phyloP scores from a whole-genome alignment of 1,140 invertebrate genomes.

The Halyomorpha halys region DNA sequence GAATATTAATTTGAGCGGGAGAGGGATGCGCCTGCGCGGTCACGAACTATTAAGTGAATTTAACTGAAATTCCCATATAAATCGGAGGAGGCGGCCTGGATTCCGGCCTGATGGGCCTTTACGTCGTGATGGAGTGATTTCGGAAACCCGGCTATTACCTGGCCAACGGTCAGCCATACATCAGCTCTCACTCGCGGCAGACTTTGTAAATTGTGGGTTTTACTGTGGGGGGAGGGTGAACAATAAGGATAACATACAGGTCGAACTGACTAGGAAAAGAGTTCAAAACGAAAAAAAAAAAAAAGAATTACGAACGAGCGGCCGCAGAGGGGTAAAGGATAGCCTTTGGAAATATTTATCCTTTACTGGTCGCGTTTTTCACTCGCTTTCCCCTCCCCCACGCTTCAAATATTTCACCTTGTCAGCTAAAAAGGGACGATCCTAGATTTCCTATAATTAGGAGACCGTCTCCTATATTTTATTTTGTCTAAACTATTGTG shows the following conservation, averaged over 20 bases:
- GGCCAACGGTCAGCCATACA: background rate
- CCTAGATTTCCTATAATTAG: too few relatives aligned
- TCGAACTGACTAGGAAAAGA: background rate
- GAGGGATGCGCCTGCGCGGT: background rate
- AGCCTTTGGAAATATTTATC: background rate
- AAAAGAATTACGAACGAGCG: slow-evolving; percentile 5
- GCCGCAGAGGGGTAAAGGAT: background rate
- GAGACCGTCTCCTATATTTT: too few relatives aligned
- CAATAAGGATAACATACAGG: slow-evolving; percentile 9
- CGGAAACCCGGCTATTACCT: slow-evolving; percentile 6
- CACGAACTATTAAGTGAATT: slow-evolving; percentile 12
- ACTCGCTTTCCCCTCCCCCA: background rate
- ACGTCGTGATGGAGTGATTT: slow-evolving; percentile 10
- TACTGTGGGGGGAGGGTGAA: background rate
- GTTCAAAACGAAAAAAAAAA: slow-evolving; percentile 1
- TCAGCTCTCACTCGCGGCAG: background rate
- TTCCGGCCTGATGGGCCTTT: slow-evolving; percentile 5
- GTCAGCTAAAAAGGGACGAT: too few relatives aligned
- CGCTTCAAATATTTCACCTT: too few relatives aligned
- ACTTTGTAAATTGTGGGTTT: slow-evolving; percentile 4
- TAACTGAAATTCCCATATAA: slow-evolving; percentile 12
- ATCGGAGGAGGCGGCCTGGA: slow-evolving; percentile 1
- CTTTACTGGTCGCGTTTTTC: slow-evolving; percentile 10
- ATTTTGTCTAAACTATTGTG: too few relatives aligned
- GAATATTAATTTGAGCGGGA: background rate